Evolutionary conservation across 1,140 invertebrate species (phyloP).

Genomic region (Leptinotarsa defecta): DNA sequence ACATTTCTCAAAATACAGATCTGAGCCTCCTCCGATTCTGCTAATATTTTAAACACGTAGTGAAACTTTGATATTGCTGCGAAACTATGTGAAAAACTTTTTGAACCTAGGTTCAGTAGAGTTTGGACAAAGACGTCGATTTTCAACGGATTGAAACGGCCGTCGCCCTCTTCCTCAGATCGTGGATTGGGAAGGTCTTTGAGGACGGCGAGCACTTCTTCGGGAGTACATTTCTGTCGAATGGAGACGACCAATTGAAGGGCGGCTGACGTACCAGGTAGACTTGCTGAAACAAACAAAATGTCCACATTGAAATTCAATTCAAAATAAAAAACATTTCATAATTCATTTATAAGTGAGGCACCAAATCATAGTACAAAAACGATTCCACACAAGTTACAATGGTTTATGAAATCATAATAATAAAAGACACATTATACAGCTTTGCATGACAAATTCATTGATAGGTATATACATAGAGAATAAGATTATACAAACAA

Average conservation of each 20-base stretch:
- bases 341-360: too few species aligned
- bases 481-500: too few species aligned
- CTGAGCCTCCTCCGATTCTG: constrained; percentile 93
- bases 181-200: constrained; percentile 81
- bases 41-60: constrained; percentile 88
- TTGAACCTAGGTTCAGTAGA: constrained; percentile 88
- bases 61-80: constrained; percentile 97
- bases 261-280: constrained; percentile 82
- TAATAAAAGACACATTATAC: too few species aligned
- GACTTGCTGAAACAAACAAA: constrained; percentile 63
- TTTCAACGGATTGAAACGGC: constrained; percentile 84
- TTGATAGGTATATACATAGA: too few species aligned
- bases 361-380: too few species aligned
- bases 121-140: constrained; percentile 98
- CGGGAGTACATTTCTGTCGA: constrained; percentile 83
- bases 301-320: neutral
- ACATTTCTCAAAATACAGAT: constrained; percentile 92
- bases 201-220: constrained; percentile 88
- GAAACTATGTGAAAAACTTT: constrained; percentile 98
- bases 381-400: too few species aligned
- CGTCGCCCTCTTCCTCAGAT: constrained; percentile 66
- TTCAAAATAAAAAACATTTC: too few species aligned
- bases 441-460: too few species aligned
- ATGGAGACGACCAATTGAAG: constrained; percentile 85
- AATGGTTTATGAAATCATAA: too few species aligned